A percentile compares a stretch with the other conserved stretches of the same genome.
Conservation (phyloP, 2,888 invertebrate genomes). For the Auanema freiburgensis region DNA sequence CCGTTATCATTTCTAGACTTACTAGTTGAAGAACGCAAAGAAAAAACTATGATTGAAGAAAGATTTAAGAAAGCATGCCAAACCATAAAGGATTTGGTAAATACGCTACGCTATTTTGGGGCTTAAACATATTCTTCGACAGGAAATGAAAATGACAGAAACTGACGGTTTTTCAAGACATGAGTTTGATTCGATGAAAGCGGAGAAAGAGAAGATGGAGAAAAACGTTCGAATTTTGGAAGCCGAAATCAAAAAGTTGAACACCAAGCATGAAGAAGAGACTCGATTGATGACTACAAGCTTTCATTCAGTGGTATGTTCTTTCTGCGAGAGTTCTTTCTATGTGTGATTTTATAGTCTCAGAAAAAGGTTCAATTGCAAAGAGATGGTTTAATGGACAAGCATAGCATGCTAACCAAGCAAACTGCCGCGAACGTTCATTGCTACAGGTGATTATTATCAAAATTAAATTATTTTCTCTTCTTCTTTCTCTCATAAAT, state of each 20-base stretch:
- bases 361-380: no score
- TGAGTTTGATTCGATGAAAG: constrained; percentile 12
- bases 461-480: no score
- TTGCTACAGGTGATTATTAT: no score
- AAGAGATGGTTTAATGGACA: no score
- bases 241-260: constrained; percentile 21
- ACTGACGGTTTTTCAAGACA: constrained; percentile 8
- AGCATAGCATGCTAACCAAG: no score
- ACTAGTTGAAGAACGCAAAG: no score
- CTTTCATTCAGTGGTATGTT: constrained; percentile 28
- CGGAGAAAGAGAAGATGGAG: constrained; percentile 15
- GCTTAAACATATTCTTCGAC: background rate
- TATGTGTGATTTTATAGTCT: no score
- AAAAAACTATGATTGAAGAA: background rate
- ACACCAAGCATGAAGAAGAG: constrained; percentile 38
- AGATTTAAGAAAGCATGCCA: background rate
- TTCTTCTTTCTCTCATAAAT: no score
- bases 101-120: no score
- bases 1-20: background rate
- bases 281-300: constrained; percentile 36
- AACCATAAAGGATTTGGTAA: background rate
- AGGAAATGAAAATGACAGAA: constrained; percentile 13
- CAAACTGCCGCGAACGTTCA: no score
- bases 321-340: background rate
- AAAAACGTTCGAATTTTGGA: constrained; percentile 16